Percentiles rank a stretch among this genome's conserved stretches.
phyloP scores from a whole-genome alignment of 2,888 invertebrate genomes.

The Muschampia plurimacula region DNA sequence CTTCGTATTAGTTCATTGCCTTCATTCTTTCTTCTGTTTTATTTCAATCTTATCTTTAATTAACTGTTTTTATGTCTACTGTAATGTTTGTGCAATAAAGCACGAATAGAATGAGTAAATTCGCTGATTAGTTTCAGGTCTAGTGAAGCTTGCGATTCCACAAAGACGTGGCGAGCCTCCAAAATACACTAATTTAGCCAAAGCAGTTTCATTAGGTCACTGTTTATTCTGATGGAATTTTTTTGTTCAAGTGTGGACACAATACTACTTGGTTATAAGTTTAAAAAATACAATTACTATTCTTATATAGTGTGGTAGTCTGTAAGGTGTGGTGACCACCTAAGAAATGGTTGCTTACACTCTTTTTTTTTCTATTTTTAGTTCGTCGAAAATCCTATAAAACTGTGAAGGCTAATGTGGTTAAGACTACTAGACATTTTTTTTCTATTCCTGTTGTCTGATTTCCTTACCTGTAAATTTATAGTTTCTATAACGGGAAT shows the following conservation, averaged over 20 bases:
- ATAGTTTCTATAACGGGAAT: too few species aligned
- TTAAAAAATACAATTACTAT: too few species aligned
- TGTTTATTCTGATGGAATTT: not conserved
- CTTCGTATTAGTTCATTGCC: too few species aligned
- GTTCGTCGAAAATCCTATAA: too few species aligned
- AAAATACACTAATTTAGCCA: conserved; percentile 24
- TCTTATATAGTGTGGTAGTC: too few species aligned
- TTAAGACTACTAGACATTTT: too few species aligned
- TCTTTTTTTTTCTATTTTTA: too few species aligned
- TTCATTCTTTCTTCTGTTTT: not conserved
- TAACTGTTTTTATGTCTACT: not conserved
- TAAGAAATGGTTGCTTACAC: too few species aligned
- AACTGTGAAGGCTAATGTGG: too few species aligned
- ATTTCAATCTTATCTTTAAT: not conserved
- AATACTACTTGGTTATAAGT: not conserved
- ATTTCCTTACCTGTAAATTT: too few species aligned
- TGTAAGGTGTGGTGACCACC: too few species aligned
- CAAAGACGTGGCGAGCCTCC: conserved; percentile 25
- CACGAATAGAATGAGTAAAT: not conserved
- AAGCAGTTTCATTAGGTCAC: conserved; percentile 5
- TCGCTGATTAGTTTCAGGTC: conserved; percentile 8
- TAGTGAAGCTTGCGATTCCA: conserved; percentile 9
- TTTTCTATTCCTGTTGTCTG: too few species aligned
- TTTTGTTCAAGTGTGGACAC: not conserved
- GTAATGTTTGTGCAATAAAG: not conserved